Base-by-base conservation (phyloP, 2,113 vertebrate species). In the Lepus timidus region DNA sequence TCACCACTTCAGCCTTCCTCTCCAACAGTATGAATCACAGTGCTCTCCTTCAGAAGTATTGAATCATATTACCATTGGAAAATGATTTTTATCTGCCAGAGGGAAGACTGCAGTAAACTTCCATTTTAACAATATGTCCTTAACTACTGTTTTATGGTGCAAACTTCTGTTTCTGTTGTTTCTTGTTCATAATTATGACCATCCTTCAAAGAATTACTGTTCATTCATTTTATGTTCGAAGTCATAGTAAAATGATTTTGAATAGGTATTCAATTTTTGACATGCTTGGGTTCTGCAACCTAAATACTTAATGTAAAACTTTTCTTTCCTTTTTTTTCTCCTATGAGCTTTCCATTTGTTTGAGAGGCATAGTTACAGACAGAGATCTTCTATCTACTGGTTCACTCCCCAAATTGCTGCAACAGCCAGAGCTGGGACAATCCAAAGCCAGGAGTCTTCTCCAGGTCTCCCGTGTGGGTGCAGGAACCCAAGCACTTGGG, bases 141-240 rank as follows among this genome's bases (percentile, higher is more conserved):
- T 86, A 33, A 58, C 70, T 76, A 61, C 16, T 91, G 64, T 61
- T 91, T 85, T 82, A 86, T 67, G 61, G 29, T 25, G 67, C n/a
- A 75, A 67, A 19, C 3, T 0, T 95, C 67, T 62, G 92, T 14
- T 70, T 95, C 88, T 74, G 91, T n/a, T 76, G 81, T 85, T 75
- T 39, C 0, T 49, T 70, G 64, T 82, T 88, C 27, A 36, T 75
- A 61, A 39, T 5, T 65, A 1, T 39, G 62, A 85, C 74, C 2
- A 9, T 33, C 44, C 27, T 90, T 94, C 16, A 25, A n/a, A 75
- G 9, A 58, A 6, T 92, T 75, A 31, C 31, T 9, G 20, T 74
- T 87, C 13, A 33, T 92, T 64, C 23, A n/a, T 65, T 82, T 95
- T 51, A 88, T 90, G 55, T n/a, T 90, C 76, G 51, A 55, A 67